Evolutionary conservation across 2,113 vertebrate genomes (phyloP).

Genomic region (Saimiri boliviensis): DNA sequence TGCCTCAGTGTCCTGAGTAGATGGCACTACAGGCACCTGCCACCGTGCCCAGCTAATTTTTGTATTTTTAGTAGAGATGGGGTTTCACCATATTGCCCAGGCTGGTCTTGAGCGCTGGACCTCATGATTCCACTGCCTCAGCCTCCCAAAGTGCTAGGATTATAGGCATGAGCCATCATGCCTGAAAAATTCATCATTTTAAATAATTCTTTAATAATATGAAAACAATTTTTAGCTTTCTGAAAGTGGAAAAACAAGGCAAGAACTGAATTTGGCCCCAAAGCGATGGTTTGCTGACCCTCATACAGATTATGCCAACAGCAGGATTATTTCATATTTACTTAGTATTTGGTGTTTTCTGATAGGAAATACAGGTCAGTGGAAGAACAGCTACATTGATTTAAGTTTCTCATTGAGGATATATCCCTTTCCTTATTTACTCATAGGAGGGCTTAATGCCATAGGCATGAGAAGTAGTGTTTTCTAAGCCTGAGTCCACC

Average conservation of each 20-base stretch:
- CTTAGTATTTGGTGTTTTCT: background rate
- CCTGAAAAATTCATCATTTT: background rate
- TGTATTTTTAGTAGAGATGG: too few relatives aligned
- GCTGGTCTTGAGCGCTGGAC: too few relatives aligned
- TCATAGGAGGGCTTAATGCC: background rate
- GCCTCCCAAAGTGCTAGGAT: too few relatives aligned
- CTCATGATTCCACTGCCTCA: rapidly evolving
- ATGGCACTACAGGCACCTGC: too few relatives aligned
- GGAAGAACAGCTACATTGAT: background rate
- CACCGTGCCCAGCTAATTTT: too few relatives aligned
- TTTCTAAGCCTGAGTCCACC: background rate
- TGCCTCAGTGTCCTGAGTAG: too few relatives aligned
- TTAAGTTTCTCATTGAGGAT: background rate
- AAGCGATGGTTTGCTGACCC: background rate
- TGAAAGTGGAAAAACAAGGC: background rate
- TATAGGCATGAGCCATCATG: too few relatives aligned
- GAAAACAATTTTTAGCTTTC: background rate
- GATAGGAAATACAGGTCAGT: background rate
- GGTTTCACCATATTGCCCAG: too few relatives aligned
- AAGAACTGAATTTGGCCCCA: background rate
- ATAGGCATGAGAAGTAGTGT: background rate
- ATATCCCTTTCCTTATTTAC: background rate
- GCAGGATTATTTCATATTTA: background rate
- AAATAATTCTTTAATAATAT: background rate
- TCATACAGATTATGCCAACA: background rate